Evolutionary conservation across 2,797 vertebrate genomes (phyloP), one percentile per base, ranked within the genome.

Genomic region (Clarias pachynema): DNA sequence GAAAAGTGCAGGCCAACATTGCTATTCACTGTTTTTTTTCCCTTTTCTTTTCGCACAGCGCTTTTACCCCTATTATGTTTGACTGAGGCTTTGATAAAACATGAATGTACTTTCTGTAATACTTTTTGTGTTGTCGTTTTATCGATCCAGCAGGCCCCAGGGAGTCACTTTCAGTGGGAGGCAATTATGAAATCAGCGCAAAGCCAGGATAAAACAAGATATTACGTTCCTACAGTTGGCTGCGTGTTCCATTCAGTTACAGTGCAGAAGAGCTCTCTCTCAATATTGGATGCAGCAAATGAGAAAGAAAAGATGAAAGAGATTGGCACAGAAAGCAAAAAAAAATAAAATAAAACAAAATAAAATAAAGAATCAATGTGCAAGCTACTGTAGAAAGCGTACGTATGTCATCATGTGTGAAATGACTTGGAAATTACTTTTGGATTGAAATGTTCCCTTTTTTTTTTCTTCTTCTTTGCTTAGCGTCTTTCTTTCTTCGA

Each of bases 61-160:
- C 79, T 86, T 56, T 88, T 88, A 40, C 69, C 72, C 66, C 87
- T 40, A 90, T 89, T 90, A 90, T 68, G 59, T 85, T 86, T 85
- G 88, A 88, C 82, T 89, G 89, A 90, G 87, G 88, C 89, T 91
- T 91, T 91, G 91, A 91, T 90, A 91, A 91, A 91, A 91, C 91
- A 91, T 91, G 89, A 91, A 91, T 85, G 89, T 86, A 86, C 78
- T 91, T 89, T 87, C 87, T 90, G 90, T 90, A 91, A 91, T 90
- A 89, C 90, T 91, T 92, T 90, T 89, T 89, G 81, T 84, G 86
- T 84, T 89, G 89, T 89, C 83, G 83, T 87, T 88, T 89, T 90
- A 91, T 92, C 88, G 91, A 91, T 91, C 91, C 87, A 77, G 81
- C 56, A 24, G 8, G 80, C 90, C 87, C 88, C 22, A 62, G 90